Conservation (phyloP, 2,113 vertebrate genomes). For the Daphoenositta chrysoptera region DNA sequence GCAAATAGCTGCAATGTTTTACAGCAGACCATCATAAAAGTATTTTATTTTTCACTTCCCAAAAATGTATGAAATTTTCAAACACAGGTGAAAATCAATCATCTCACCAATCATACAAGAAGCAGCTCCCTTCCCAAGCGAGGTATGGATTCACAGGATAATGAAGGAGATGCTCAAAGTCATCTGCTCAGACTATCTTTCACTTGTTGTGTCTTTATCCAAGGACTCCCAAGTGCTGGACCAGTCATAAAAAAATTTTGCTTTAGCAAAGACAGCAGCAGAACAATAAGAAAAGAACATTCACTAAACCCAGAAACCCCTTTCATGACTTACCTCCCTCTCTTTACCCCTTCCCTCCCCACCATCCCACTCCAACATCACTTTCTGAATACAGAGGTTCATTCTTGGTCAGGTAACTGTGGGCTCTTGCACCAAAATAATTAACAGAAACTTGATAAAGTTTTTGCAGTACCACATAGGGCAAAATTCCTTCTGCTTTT, state of each 20-base stretch:
- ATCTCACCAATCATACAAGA: neutral
- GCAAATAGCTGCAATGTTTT: conserved; percentile 61
- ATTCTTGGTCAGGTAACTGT: neutral
- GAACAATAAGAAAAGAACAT: neutral
- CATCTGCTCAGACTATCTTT: neutral
- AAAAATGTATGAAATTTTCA: conserved; percentile 54
- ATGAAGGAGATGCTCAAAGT: neutral
- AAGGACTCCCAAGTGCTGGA: neutral
- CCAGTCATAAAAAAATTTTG: neutral
- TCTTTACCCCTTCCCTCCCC: accelerated
- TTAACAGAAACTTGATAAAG: neutral
- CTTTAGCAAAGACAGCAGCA: neutral
- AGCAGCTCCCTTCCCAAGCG: neutral
- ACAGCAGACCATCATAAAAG: conserved; percentile 32
- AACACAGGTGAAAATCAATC: conserved; percentile 20
- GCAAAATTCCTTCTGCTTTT: neutral
- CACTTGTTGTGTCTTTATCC: neutral
- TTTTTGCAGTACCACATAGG: neutral
- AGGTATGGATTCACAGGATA: neutral
- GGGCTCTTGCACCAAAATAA: neutral
- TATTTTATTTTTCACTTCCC: conserved; percentile 61
- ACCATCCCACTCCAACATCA: neutral
- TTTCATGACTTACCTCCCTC: neutral
- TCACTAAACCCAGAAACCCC: neutral
- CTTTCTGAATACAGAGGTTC: neutral